These are phyloP conservation scores for Bovichtus variegatus DNA, from an alignment of 2,797 vertebrate species.

Conservation along the genomic window DNA sequence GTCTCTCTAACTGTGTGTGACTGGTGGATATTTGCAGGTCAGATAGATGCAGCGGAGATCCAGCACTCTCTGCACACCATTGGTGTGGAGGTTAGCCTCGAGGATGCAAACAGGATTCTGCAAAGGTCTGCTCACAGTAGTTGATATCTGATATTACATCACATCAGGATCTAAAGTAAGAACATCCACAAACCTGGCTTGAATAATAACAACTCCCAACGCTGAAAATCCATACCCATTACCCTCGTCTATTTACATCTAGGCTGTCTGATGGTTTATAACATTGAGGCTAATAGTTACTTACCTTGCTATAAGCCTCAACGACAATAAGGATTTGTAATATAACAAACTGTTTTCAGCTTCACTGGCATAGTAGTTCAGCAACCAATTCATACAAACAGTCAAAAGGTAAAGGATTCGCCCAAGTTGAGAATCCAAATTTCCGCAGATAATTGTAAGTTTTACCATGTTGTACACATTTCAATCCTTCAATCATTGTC, in stretches of 20 bases:
- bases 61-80: slow-evolving; percentile 87
- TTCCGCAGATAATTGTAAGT: background rate
- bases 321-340: background rate
- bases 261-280: background rate
- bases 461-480: background rate
- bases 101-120: slow-evolving; percentile 90
- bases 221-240: background rate
- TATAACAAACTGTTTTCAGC: background rate
- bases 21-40: slow-evolving; percentile 78
- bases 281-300: background rate
- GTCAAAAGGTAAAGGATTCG: background rate
- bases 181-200: background rate
- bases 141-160: background rate
- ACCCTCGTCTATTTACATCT: background rate
- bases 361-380: background rate
- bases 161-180: background rate
- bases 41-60: slow-evolving; percentile 91
- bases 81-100: slow-evolving; percentile 86
- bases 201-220: background rate
- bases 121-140: slow-evolving; percentile 83
- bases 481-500: background rate
- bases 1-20: slow-evolving; percentile 12
- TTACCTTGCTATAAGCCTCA: background rate
- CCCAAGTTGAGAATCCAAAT: background rate
- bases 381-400: background rate